These are phyloP conservation scores for Chloroclystis v-ata DNA, from an alignment of 2,888 invertebrate genomes.

Conservation along the genomic window DNA sequence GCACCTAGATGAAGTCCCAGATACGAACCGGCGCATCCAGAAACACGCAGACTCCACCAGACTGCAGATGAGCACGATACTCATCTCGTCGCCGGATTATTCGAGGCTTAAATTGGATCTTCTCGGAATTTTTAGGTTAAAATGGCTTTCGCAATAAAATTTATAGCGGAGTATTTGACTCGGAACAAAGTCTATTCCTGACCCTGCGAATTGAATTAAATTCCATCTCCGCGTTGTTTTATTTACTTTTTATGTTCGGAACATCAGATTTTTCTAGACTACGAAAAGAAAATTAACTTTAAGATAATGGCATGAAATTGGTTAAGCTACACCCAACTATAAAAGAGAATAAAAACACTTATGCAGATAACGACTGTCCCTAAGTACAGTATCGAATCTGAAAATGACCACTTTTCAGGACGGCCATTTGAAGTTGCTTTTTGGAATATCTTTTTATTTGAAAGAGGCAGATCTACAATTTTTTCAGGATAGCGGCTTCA, in stretches of 20 bases:
- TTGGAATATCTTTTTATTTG: no score
- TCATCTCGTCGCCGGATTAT: slow-evolving; percentile 63
- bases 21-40: slow-evolving; percentile 26
- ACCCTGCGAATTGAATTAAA: slow-evolving; percentile 62
- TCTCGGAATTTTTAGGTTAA: slow-evolving; percentile 67
- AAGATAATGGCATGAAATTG: slow-evolving; percentile 31
- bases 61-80: slow-evolving; percentile 47
- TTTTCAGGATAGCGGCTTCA: no score
- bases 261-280: slow-evolving; percentile 34
- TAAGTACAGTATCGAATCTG: no score
- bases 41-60: slow-evolving; percentile 31
- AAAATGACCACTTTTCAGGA: no score
- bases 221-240: slow-evolving; percentile 53
- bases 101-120: slow-evolving; percentile 67
- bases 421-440: no score
- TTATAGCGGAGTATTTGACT: slow-evolving; percentile 65
- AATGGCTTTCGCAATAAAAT: slow-evolving; percentile 66
- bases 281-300: slow-evolving; percentile 37
- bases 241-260: slow-evolving; percentile 46
- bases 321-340: slow-evolving; percentile 31
- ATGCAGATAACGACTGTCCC: no score
- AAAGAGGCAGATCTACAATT: no score
- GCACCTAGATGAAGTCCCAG: slow-evolving; percentile 25
- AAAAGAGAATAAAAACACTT: slow-evolving; percentile 33
- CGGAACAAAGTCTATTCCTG: slow-evolving; percentile 58